Conservation (phyloP, 2,797 vertebrate species). For the Melopsittacus undulatus region DNA sequence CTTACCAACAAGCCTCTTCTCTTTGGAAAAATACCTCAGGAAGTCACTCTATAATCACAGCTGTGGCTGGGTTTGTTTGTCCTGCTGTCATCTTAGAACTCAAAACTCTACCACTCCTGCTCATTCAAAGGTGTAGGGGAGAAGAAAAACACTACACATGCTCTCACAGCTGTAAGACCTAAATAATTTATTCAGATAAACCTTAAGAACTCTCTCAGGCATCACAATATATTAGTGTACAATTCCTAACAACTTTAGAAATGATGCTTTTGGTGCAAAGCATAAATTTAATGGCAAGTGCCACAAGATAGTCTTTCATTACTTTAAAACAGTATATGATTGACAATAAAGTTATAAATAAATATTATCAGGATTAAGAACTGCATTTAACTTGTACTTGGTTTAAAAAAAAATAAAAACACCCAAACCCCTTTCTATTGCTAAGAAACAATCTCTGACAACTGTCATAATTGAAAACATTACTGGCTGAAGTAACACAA, state of each 20-base stretch:
- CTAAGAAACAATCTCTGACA: neutral
- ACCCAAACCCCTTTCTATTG: neutral
- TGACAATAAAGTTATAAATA: neutral
- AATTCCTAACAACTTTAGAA: neutral
- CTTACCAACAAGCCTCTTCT: neutral
- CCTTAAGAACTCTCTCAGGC: neutral
- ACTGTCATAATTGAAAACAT: neutral
- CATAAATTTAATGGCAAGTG: neutral
- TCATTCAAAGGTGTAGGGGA: neutral
- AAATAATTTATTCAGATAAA: slow-evolving; percentile 26
- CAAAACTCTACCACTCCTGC: neutral
- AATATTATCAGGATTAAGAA: neutral
- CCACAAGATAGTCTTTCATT: neutral
- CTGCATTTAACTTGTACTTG: neutral
- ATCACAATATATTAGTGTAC: neutral
- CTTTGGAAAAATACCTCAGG: neutral
- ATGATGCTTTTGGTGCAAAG: neutral
- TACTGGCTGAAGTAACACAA: neutral
- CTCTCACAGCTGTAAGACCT: neutral
- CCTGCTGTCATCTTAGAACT: neutral
- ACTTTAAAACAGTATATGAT: neutral
- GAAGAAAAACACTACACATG: neutral
- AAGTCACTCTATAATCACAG: neutral
- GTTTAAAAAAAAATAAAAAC: neutral
- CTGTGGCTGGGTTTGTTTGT: neutral